Conservation (phyloP, 2,888 invertebrate genomes). For the Euproctis similis region DNA sequence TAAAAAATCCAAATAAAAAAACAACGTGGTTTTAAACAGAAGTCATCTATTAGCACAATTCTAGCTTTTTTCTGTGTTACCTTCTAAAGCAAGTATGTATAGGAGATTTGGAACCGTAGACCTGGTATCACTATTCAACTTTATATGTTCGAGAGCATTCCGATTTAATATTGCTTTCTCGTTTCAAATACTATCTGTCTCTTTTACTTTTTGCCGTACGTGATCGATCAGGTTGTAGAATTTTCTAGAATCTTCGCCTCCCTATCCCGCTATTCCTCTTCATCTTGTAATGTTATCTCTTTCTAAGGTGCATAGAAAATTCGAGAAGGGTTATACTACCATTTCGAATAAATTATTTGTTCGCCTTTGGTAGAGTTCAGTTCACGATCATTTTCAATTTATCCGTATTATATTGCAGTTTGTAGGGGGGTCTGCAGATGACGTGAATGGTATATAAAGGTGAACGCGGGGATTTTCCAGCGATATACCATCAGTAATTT, state of each 20-base stretch:
- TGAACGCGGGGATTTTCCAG: constrained; percentile 11
- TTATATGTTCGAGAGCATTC: constrained; percentile 27
- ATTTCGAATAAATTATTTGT: constrained; percentile 9
- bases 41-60: too few relatives aligned
- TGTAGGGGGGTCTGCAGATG: constrained; percentile 18
- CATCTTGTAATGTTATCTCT: constrained; percentile 21
- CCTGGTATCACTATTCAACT: constrained; percentile 15
- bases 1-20: too few relatives aligned
- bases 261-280: constrained; percentile 10
- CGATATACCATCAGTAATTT: constrained; percentile 40
- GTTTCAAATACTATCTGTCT: constrained; percentile 6
- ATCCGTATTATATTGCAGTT: constrained; percentile 17
- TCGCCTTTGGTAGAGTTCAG: background rate
- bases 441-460: constrained; percentile 35
- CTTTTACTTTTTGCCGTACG: constrained; percentile 14
- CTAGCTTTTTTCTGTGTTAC: too few relatives aligned
- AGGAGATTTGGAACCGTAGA: too few relatives aligned
- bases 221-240: constrained; percentile 12
- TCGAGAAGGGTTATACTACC: constrained; percentile 37
- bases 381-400: constrained; percentile 10
- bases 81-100: too few relatives aligned
- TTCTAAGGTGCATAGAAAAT: constrained; percentile 24
- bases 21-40: too few relatives aligned
- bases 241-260: constrained; percentile 21
- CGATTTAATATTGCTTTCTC: constrained; percentile 4